These are phyloP conservation scores for Macrostomum lignano DNA, from an alignment of 1,140 invertebrate genomes.

Conservation along the genomic window DNA sequence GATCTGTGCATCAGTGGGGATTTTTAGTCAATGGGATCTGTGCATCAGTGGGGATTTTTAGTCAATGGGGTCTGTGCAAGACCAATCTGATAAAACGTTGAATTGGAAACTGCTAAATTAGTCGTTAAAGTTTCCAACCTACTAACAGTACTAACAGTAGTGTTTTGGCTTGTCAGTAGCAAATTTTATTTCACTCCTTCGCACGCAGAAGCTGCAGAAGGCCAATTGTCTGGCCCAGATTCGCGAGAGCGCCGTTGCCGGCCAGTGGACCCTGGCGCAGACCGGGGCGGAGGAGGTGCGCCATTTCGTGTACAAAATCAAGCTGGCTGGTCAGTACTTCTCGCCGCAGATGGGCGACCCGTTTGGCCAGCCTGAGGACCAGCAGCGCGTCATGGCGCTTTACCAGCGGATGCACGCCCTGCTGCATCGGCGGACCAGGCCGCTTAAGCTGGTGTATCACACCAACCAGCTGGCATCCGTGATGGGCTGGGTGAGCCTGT, in stretches of 20 bases:
- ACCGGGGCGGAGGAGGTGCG: slow-evolving; percentile 53
- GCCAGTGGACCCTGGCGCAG: slow-evolving; percentile 35
- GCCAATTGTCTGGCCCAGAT: slow-evolving; percentile 54
- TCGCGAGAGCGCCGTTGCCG: slow-evolving; percentile 44
- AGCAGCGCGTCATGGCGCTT: slow-evolving; percentile 25
- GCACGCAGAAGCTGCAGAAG: slow-evolving; percentile 42
- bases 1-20: too few species aligned
- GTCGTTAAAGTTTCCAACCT: neutral
- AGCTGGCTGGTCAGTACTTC: slow-evolving; percentile 57
- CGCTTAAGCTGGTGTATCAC: slow-evolving; percentile 58
- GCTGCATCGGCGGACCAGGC: slow-evolving; percentile 45
- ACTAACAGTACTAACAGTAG: too few species aligned
- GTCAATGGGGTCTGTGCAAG: too few species aligned
- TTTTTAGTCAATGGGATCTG: too few species aligned
- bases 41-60: too few species aligned
- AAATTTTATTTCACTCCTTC: slow-evolving; percentile 8
- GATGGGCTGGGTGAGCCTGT: slow-evolving; percentile 51
- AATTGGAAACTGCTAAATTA: neutral
- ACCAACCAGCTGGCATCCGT: slow-evolving; percentile 51
- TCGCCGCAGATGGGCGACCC: slow-evolving; percentile 45
- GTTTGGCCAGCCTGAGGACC: slow-evolving; percentile 32
- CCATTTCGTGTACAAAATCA: slow-evolving; percentile 76
- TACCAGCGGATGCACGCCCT: slow-evolving; percentile 47
- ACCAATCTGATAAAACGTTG: too few species aligned
- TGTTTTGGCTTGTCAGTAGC: neutral